These are phyloP conservation scores for Nanger granti DNA, from an alignment of 2,113 vertebrate species.

Conservation along the genomic window DNA sequence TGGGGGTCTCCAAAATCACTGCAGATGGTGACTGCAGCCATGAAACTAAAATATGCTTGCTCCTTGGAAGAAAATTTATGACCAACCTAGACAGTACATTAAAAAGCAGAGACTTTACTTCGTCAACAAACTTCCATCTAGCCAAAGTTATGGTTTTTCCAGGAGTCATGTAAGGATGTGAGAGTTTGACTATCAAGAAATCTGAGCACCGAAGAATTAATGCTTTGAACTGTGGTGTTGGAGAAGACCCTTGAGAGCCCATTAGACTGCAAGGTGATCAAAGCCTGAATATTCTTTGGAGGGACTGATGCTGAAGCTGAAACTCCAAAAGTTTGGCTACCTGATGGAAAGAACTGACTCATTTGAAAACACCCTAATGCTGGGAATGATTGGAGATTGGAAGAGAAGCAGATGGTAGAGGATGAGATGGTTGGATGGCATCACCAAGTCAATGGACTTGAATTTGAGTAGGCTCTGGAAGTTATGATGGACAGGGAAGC, in stretches of 20 bases:
- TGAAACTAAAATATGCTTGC: neutral
- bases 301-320: neutral
- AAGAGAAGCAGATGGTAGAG: rapidly evolving
- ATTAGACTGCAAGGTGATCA: neutral
- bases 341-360: neutral
- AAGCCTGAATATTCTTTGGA: neutral
- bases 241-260: neutral
- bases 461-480: neutral
- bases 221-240: neutral
- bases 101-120: neutral
- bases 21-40: neutral
- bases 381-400: neutral
- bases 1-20: neutral
- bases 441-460: neutral
- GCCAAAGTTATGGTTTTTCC: neutral
- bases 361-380: neutral
- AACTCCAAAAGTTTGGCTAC: neutral
- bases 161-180: neutral
- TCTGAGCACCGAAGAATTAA: neutral
- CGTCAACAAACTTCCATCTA: neutral
- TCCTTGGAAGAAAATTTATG: neutral
- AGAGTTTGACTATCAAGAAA: neutral
- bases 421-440: neutral
- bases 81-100: neutral
- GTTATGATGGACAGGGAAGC: neutral